Percentiles rank a stretch among this genome's conserved stretches.
Conservation (phyloP, 2,113 vertebrate species). For the Peromyscus californicus region DNA sequence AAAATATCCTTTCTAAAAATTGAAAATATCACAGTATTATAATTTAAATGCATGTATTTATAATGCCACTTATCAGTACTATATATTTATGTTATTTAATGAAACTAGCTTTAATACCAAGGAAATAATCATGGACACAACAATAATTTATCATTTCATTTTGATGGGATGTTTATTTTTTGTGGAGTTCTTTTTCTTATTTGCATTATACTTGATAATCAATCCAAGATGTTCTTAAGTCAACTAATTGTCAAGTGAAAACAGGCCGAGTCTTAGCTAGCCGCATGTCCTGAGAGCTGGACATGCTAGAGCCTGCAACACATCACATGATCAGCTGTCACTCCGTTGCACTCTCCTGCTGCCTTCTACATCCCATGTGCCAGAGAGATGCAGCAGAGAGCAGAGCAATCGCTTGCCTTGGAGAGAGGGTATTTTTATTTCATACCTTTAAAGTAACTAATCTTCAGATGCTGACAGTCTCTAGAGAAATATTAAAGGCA, state of each 20-base stretch:
- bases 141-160: constrained; percentile 18
- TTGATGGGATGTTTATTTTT: neutral
- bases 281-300: neutral
- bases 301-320: neutral
- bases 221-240: neutral
- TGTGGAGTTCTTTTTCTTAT: neutral
- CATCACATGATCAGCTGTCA: neutral
- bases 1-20: neutral
- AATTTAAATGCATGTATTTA: neutral
- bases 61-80: neutral
- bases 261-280: neutral
- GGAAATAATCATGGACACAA: neutral
- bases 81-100: neutral
- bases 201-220: neutral
- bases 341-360: neutral
- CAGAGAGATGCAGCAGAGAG: neutral
- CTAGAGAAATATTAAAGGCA: neutral
- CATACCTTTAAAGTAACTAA: neutral
- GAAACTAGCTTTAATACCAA: neutral
- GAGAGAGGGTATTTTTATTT: neutral
- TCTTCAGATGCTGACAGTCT: neutral
- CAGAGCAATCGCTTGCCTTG: neutral
- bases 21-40: neutral
- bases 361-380: neutral
- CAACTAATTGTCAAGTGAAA: neutral